A percentile compares a stretch with the other conserved stretches of the same genome.
phyloP scores from a whole-genome alignment of 2,888 invertebrate genomes.

The Ornithoptera priamus region DNA sequence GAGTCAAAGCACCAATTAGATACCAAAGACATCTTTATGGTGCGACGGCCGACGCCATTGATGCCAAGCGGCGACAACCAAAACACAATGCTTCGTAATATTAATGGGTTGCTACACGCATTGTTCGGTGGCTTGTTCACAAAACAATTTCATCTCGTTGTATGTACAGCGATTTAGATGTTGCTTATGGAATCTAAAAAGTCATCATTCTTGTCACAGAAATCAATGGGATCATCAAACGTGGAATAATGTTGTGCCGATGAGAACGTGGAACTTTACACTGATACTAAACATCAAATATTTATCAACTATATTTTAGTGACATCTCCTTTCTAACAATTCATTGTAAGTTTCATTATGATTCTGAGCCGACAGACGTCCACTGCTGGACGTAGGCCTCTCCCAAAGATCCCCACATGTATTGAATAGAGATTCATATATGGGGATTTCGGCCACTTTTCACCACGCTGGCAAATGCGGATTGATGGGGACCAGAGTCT shows the following conservation, averaged over 20 bases:
- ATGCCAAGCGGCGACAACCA: slow-evolving; percentile 40
- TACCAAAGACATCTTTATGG: slow-evolving; percentile 41
- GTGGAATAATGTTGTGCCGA: neutral
- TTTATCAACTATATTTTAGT: no score
- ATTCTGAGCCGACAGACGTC: no score
- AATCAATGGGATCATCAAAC: neutral
- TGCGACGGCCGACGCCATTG: slow-evolving; percentile 41
- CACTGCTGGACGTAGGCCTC: no score
- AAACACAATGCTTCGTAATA: slow-evolving; percentile 52
- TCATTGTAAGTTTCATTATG: no score
- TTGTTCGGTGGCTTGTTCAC: slow-evolving; percentile 45
- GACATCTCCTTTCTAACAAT: no score
- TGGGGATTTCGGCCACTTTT: no score
- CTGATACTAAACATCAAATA: neutral
- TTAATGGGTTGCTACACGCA: slow-evolving; percentile 51
- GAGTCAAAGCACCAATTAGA: slow-evolving; percentile 44
- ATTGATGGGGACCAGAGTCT: no score
- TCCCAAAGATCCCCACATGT: no score
- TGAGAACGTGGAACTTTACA: neutral
- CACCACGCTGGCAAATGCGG: no score
- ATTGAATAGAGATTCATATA: no score
- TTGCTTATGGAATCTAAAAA: slow-evolving; percentile 36
- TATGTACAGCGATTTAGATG: slow-evolving; percentile 7
- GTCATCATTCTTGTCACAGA: neutral
- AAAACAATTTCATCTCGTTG: slow-evolving; percentile 31